A percentile compares a stretch with the other conserved stretches of the same genome.
Evolutionary conservation across 2,797 vertebrate species (phyloP).

Genomic region (Malacoctenus gilli): DNA sequence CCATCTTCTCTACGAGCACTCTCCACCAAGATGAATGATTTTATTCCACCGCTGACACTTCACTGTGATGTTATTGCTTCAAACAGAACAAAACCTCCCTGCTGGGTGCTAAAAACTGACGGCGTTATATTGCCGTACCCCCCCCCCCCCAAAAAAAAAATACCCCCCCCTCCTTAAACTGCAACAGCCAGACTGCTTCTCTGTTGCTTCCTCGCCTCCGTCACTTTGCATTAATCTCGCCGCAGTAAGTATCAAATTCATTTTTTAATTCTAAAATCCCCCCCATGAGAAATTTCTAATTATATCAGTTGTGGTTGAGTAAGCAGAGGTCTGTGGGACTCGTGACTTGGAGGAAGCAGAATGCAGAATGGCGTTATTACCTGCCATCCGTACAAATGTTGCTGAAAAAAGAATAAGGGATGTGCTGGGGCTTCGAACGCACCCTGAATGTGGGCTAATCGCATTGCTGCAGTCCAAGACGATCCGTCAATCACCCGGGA

Average conservation of each 20-base stretch:
- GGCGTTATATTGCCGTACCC: slow-evolving; percentile 23
- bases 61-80: slow-evolving; percentile 50
- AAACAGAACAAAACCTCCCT: slow-evolving; percentile 54
- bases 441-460: slow-evolving; percentile 15
- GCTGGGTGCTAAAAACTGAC: slow-evolving; percentile 50
- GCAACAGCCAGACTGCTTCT: slow-evolving; percentile 5
- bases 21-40: slow-evolving; percentile 54
- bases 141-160: slow-evolving; percentile 21
- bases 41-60: slow-evolving; percentile 50
- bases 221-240: slow-evolving; percentile 19
- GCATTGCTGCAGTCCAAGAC: neutral
- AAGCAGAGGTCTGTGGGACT: slow-evolving; percentile 8
- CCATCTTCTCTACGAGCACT: slow-evolving; percentile 33
- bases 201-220: slow-evolving; percentile 16
- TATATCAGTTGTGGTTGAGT: slow-evolving; percentile 24
- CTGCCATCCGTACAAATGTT: neutral
- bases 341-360: slow-evolving; percentile 9
- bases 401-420: too few species aligned
- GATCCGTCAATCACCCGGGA: slow-evolving; percentile 15
- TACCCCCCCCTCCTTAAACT: neutral
- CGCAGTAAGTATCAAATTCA: slow-evolving; percentile 9
- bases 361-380: slow-evolving; percentile 1
- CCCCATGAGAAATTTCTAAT: slow-evolving; percentile 31
- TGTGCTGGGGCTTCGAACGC: neutral
- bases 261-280: slow-evolving; percentile 15